A percentile compares a stretch with the other conserved stretches of the same genome.
These are phyloP conservation scores for Eulacestoma nigropectus DNA, from an alignment of 2,113 vertebrate genomes.

Conservation along the genomic window DNA sequence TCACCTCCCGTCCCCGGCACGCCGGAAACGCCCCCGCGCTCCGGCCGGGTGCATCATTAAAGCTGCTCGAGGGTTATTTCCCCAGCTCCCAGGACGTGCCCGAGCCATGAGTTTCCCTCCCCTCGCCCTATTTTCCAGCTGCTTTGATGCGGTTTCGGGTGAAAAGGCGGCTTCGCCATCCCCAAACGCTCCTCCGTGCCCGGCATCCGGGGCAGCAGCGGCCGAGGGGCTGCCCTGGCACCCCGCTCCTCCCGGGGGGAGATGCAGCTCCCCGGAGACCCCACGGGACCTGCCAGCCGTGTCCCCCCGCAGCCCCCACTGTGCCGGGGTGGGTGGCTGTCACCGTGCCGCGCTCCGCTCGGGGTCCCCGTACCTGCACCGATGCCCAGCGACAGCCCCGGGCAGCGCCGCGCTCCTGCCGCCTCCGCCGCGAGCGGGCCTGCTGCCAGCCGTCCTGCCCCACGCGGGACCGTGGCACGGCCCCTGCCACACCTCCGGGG, in stretches of 20 bases:
- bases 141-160: rapidly evolving
- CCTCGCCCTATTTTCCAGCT: background rate
- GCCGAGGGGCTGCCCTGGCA: background rate
- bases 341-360: background rate
- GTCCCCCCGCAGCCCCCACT: rapidly evolving
- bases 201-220: rapidly evolving
- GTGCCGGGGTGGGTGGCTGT: background rate
- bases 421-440: rapidly evolving
- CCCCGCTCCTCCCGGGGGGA: background rate
- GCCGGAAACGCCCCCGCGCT: background rate
- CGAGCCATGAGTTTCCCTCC: background rate
- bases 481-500: background rate
- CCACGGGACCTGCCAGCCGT: rapidly evolving
- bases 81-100: background rate
- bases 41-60: background rate
- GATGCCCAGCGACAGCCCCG: background rate
- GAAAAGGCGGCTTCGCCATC: background rate
- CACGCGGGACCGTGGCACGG: background rate
- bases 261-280: background rate
- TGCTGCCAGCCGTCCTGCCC: background rate
- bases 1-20: background rate
- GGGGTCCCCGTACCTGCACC: background rate
- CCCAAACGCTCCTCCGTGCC: background rate
- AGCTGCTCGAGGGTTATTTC: background rate
- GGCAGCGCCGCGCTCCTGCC: background rate